Base-by-base conservation (phyloP, 30 jellyfish, hydroid and myxozoan species). In the Pseudorhiza aurosa region DNA sequence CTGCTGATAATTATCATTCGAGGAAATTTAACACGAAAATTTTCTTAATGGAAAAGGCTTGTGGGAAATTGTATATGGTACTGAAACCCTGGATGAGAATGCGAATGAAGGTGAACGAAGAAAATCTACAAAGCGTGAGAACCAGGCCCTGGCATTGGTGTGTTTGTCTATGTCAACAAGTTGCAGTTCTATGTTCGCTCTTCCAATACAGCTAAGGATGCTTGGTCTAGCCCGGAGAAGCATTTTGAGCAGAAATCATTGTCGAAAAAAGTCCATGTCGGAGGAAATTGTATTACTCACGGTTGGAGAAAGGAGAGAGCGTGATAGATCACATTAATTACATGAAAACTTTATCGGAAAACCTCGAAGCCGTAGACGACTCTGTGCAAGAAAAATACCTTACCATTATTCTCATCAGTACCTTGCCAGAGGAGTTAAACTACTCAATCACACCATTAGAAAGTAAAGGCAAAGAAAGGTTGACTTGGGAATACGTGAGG, bases 381-480 rank as follows among this genome's bases (percentile, higher is more conserved):
- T 45, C 82, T 17, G 58, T 83, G 4, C 74, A 27, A 1, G 87
- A 83, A 47, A 70, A 58, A 24, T 71, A 68, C 39, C 43, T 83
- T 11, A 81, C 70, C 29, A 83, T 83, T 2, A 56, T 67, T 25
- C 40, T 35, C 14, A 65, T 58, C 26, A 67, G 95, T 15, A 83
- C 87, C 33, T 19, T 83, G 10, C 95, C 95, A 0, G 95, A 75
- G 21, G 90, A 78, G n/a, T 78, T 59, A n/a, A 81, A 81, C 27
- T 25, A 81, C 35, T 65, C 65, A 55, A 81, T 81, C 2, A 81
- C 92, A 1, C 67, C 92, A 1, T 40, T 81, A 0, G 92, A 81
- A 35, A 81, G 77, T 5, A 81, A 64, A 4, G 92, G 77, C 1
- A 85, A 63, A 32, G 92, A 67, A 7, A 81, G 33, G 33, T 35